Base-by-base conservation (phyloP, 2,113 vertebrate genomes). In the Psittacula cyanocephala region DNA sequence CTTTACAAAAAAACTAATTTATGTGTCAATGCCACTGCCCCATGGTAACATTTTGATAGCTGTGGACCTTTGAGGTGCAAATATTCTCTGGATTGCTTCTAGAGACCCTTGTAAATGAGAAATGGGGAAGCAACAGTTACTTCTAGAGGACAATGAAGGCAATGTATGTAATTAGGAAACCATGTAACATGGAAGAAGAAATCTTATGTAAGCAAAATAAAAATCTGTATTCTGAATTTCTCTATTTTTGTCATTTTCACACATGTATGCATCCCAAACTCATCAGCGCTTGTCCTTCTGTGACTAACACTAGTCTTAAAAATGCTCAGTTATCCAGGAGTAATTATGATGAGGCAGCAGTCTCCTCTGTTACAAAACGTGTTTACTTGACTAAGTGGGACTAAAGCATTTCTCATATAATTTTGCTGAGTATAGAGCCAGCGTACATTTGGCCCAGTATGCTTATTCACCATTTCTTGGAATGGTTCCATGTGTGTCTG, bases 401-500 rank as follows among this genome's bases (percentile, higher is more conserved):
- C 37, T 47, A 24, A 78, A 86, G 50, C 37, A 24, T 35, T 60
- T 71, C 67, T 86, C 22, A 10, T n/a, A 12, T n/a, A 13, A 50
- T 74, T 6, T 23, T 74, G 17, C 22, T 37, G 35, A 43, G 15
- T 5, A 11, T 17, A 37, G 44, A 72, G 15, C 57, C 55, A 55
- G 24, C 1, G 1, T 8, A 29, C 17, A 5, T 84, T 63, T 81
- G 62, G 44, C 41, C 65, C 43, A 63, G 2, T 69, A 16, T 50
- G 44, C 28, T 46, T 50, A n/a, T 60, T 84, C 22, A 31, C 39
- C 11, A 9, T 62, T 64, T 52, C 24, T 69, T 81, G 44, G 60
- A 55, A 44, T 5, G 13, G 18, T 44, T 91, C 14, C 1, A 0
- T 1, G 0, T 27, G 10, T 50, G 16, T 70, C 47, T 49, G 29